A percentile compares a stretch with the other conserved stretches of the same genome.
phyloP scores from a whole-genome alignment of 1,140 invertebrate species.

The Achatina immaculata region DNA sequence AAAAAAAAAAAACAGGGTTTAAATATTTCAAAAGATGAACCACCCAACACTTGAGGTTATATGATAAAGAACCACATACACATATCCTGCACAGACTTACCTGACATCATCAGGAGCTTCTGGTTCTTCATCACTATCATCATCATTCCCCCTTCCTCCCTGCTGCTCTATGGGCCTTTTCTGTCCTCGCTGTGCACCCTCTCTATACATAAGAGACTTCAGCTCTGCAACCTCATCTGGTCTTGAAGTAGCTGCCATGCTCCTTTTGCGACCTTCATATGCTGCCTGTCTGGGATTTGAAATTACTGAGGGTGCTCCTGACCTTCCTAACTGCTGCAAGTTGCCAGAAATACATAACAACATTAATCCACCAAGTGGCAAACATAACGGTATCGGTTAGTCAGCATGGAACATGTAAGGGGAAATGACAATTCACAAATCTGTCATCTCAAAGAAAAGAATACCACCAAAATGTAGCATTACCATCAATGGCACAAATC shows the following conservation, averaged over 20 bases:
- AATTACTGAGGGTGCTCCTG: background rate
- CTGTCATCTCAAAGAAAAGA: no score
- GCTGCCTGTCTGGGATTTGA: constrained; percentile 68
- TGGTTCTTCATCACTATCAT: constrained; percentile 79
- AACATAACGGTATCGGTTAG: no score
- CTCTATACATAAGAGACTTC: constrained; percentile 51
- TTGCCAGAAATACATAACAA: background rate
- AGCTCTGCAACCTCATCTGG: constrained; percentile 49
- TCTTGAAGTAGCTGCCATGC: constrained; percentile 50
- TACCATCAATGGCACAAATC: no score
- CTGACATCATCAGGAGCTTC: constrained; percentile 91
- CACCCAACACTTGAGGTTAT: no score
- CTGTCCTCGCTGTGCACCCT: constrained; percentile 75
- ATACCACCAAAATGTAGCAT: no score
- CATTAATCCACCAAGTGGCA: no score
- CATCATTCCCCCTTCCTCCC: constrained; percentile 64
- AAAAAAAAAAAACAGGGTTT: no score
- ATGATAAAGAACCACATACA: no score
- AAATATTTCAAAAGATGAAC: no score
- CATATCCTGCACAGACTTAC: constrained; percentile 46
- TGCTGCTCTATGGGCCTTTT: constrained; percentile 61
- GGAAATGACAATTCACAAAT: no score
- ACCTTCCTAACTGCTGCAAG: constrained; percentile 34
- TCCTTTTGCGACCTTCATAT: constrained; percentile 66
- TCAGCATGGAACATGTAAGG: no score